Base-by-base conservation (phyloP, 1,140 invertebrate genomes). In the Drosophila bocki region DNA sequence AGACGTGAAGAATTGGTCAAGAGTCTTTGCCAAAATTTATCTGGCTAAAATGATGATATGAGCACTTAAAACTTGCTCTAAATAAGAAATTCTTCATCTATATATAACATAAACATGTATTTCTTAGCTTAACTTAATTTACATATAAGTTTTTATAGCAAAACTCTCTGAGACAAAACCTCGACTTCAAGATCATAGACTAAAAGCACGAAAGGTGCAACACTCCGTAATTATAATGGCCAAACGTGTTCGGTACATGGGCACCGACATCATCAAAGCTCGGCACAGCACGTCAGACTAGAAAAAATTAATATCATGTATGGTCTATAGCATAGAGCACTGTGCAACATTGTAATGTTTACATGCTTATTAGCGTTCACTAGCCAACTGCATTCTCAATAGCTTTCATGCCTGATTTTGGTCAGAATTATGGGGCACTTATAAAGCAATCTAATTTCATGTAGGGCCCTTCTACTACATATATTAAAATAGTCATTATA, bases 171-270 rank as follows among this genome's bases (percentile, higher is more conserved):
- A 44, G 47, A 33, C 42, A 63, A 76, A 76, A 67, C 72, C 75
- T 69, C 75, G 64, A 57, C 74, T 77, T 78, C 54, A 78, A 78
- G 75, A 78, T 78, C 75, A 78, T 78, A 78, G 75, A 69, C 75
- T 47, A 41, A 48, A 60, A 69, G 56, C 75, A 78, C 75, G 75
- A 77, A 76, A 78, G 74, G 57, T 78, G 74, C 75, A 47, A 61
- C 57, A 61, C 57, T 51, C 75, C 74, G 56, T 78, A 78, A 78
- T 78, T 78, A 78, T 78, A 78, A 78, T 78, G 60, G 75, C 59
- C 59, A 77, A 69, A 78, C 75, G 75, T 78, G 74, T 60, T 69
- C 75, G 37, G 74, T 50, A 53, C 75, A 77, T 75, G 32, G 33
- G 45, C 47, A 51, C 47, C 63, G 35, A 51, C 50, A 51, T 51